phyloP scores from a whole-genome alignment of 2,888 invertebrate species.

The Invenusta paracnida region DNA sequence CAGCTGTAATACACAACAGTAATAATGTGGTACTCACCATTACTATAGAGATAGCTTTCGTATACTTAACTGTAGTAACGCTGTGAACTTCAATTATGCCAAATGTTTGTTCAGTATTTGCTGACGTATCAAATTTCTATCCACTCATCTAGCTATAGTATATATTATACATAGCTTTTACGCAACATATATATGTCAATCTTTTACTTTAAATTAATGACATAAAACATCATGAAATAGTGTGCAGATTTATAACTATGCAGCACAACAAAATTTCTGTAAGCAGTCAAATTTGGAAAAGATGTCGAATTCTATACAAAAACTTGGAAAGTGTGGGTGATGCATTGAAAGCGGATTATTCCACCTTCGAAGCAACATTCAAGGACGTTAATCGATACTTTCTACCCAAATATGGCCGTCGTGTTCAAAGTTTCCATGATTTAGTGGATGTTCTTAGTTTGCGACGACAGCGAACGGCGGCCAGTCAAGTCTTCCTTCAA shows the following conservation, averaged over 20 bases:
- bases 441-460: not conserved
- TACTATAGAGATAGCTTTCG: not conserved
- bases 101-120: not conserved
- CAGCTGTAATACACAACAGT: too few species aligned
- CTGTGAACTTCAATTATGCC: not conserved
- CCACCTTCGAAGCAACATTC: slow-evolving; percentile 24
- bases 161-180: not conserved
- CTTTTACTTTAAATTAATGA: not conserved
- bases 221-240: not conserved
- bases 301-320: slow-evolving; percentile 11
- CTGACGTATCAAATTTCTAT: not conserved
- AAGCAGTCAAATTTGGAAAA: slow-evolving; percentile 28
- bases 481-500: not conserved
- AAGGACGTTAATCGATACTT: slow-evolving; percentile 32
- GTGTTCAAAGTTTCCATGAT: slow-evolving; percentile 18
- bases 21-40: too few species aligned
- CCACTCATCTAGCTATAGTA: not conserved
- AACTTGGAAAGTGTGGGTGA: slow-evolving; percentile 28
- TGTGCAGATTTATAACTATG: too few species aligned
- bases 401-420: not conserved
- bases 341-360: slow-evolving; percentile 18
- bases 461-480: not conserved
- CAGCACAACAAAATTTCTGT: not conserved
- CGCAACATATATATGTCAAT: not conserved
- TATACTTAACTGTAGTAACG: not conserved